Evolutionary conservation across 1,140 invertebrate species (phyloP).

Genomic region (Leucophenga varia): DNA sequence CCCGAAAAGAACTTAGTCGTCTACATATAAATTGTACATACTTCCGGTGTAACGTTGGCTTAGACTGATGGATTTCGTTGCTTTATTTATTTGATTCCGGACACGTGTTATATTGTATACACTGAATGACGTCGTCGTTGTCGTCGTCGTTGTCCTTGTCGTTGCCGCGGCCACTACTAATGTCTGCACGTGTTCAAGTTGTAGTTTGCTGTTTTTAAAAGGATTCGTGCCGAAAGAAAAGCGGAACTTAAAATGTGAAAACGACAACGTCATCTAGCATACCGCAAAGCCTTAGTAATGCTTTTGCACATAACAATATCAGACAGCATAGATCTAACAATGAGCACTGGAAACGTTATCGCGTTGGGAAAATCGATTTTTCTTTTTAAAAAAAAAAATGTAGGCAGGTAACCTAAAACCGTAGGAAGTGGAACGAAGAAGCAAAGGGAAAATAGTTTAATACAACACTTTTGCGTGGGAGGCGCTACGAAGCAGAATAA

Average conservation of each 20-base stretch:
- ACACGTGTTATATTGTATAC: slow-evolving; percentile 2
- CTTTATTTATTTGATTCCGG: slow-evolving; percentile 14
- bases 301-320: too few relatives aligned
- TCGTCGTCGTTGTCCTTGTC: neutral
- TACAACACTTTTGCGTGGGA: slow-evolving; percentile 20
- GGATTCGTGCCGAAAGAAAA: slow-evolving; percentile 1
- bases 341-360: slow-evolving; percentile 35
- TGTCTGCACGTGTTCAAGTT: slow-evolving; percentile 37
- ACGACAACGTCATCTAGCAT: slow-evolving; percentile 15
- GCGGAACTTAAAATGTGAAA: slow-evolving; percentile 9
- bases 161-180: slow-evolving; percentile 9
- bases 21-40: too few relatives aligned
- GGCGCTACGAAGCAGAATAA: slow-evolving; percentile 17
- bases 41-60: slow-evolving; percentile 1
- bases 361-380: slow-evolving; percentile 47
- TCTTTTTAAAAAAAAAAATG: too few relatives aligned
- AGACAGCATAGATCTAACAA: neutral
- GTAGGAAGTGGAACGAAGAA: too few relatives aligned
- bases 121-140: neutral
- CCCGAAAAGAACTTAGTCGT: slow-evolving; percentile 2
- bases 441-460: neutral
- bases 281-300: slow-evolving; percentile 31
- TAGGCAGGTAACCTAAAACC: slow-evolving; percentile 7
- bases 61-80: neutral
- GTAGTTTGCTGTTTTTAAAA: slow-evolving; percentile 10